phyloP scores from a whole-genome alignment of 2,888 invertebrate species.

The Euzophera pinguis region DNA sequence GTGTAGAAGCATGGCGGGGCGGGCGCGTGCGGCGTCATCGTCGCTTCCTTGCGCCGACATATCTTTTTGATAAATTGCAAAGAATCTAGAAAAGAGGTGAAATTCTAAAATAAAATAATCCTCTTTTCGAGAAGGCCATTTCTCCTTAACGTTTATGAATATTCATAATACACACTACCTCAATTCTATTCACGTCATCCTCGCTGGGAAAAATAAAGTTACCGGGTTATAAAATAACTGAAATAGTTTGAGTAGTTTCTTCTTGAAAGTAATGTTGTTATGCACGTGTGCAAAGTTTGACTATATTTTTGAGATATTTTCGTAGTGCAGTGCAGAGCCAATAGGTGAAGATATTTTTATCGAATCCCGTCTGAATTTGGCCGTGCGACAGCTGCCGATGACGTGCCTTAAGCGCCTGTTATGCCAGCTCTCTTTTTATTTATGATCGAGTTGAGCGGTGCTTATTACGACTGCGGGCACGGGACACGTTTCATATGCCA shows the following conservation, averaged over 20 bases:
- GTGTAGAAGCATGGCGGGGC: slow-evolving; percentile 27
- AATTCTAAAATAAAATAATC: slow-evolving; percentile 47
- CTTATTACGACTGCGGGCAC: slow-evolving; percentile 63
- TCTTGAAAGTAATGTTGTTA: slow-evolving; percentile 33
- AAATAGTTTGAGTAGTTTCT: slow-evolving; percentile 16
- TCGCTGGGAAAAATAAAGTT: slow-evolving; percentile 22
- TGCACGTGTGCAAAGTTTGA: slow-evolving; percentile 30
- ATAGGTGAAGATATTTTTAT: slow-evolving; percentile 48
- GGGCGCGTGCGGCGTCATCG: slow-evolving; percentile 56
- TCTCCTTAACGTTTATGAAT: neutral
- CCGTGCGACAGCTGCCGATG: slow-evolving; percentile 62
- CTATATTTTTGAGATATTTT: slow-evolving; percentile 24
- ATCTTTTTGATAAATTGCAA: slow-evolving; percentile 66
- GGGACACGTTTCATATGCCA: slow-evolving; percentile 62
- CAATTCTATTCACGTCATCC: slow-evolving; percentile 6
- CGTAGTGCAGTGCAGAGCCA: slow-evolving; percentile 18
- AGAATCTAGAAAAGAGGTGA: slow-evolving; percentile 52
- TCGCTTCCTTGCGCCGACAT: slow-evolving; percentile 47
- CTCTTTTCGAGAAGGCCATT: slow-evolving; percentile 22
- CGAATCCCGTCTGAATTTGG: slow-evolving; percentile 46
- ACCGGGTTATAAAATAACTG: neutral
- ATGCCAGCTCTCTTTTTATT: slow-evolving; percentile 66
- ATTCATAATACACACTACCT: neutral
- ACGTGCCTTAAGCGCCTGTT: slow-evolving; percentile 59
- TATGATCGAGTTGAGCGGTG: slow-evolving; percentile 67